A percentile compares a stretch with the other conserved stretches of the same genome.
Conservation (phyloP, 2,888 invertebrate genomes). For the Dorcus hopei region DNA sequence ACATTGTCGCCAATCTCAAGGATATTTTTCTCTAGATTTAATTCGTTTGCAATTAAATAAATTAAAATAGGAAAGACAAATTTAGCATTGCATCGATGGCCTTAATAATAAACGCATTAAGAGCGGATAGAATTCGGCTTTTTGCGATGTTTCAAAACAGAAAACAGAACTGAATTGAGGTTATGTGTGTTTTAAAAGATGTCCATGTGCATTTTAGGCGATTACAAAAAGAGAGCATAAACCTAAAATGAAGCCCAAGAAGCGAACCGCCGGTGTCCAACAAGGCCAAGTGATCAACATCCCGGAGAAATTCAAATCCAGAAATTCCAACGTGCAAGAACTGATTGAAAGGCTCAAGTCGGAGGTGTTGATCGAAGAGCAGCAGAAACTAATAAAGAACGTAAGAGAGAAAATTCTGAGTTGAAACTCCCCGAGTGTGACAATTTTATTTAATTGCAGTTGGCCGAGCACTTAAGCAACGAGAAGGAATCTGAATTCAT, state of each 20-base stretch:
- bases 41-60: no score
- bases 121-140: no score
- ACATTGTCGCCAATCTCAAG: no score
- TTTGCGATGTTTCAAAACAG: no score
- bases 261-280: not conserved
- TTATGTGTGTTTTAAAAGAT: not conserved
- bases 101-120: no score
- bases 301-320: slow-evolving; percentile 4
- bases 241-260: slow-evolving; percentile 9
- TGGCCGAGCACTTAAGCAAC: slow-evolving; percentile 7
- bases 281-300: slow-evolving; percentile 5
- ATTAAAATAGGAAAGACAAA: no score
- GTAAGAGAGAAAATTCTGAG: slow-evolving; percentile 8
- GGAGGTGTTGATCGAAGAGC: slow-evolving; percentile 5
- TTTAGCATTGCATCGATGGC: no score
- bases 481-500: slow-evolving; percentile 5
- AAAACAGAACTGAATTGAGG: not conserved
- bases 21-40: no score
- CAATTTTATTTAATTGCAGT: slow-evolving; percentile 9
- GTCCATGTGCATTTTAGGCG: not conserved
- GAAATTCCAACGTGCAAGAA: slow-evolving; percentile 9
- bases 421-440: not conserved
- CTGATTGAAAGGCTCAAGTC: slow-evolving; percentile 9
- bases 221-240: not conserved
- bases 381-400: slow-evolving; percentile 12